These are phyloP conservation scores for Cydia splendana DNA, from an alignment of 1,140 invertebrate species.

Conservation along the genomic window DNA sequence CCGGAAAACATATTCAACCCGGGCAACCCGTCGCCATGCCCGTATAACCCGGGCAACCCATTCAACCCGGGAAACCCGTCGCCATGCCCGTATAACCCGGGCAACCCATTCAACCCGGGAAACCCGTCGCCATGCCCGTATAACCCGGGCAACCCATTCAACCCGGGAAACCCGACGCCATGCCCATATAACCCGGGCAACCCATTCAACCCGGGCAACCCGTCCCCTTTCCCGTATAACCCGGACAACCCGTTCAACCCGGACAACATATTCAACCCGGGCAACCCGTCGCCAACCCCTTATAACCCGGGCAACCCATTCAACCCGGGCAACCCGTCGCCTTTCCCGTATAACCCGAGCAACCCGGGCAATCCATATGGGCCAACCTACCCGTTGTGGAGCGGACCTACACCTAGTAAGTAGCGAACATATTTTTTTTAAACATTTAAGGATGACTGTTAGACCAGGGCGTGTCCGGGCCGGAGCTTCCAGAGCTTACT, in stretches of 20 bases:
- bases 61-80: too few relatives aligned
- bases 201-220: too few relatives aligned
- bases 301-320: background rate
- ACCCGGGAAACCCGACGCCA: too few relatives aligned
- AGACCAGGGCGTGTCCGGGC: too few relatives aligned
- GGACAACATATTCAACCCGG: too few relatives aligned
- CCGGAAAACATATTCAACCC: too few relatives aligned
- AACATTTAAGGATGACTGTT: too few relatives aligned
- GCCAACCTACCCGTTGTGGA: background rate
- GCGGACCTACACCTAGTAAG: conserved; percentile 1
- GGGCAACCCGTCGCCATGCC: too few relatives aligned
- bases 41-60: too few relatives aligned
- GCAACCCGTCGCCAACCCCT: background rate
- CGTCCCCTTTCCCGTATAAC: background rate
- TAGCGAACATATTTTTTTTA: background rate
- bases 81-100: too few relatives aligned
- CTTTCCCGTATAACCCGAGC: background rate
- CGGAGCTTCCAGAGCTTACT: too few relatives aligned
- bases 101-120: background rate
- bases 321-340: background rate
- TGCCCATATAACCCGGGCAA: background rate
- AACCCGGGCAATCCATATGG: background rate
- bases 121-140: conserved; percentile 15
- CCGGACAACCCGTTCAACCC: background rate
- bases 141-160: background rate